These are phyloP conservation scores for Zoanthus sociatus DNA, from an alignment of 92 coral and sea anemone species.

Conservation along the genomic window DNA sequence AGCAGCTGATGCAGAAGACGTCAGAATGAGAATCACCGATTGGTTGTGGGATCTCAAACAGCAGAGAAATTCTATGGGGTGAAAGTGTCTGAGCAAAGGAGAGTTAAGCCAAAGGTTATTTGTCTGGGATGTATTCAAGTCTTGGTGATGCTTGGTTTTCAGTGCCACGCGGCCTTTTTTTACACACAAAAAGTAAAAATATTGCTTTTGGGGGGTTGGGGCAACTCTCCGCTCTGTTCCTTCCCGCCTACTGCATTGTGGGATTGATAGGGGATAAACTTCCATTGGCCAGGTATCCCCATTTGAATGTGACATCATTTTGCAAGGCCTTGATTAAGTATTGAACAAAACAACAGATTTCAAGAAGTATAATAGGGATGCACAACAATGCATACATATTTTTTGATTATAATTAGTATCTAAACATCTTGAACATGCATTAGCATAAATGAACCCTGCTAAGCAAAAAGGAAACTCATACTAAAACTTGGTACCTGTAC, in stretches of 20 bases:
- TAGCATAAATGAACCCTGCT: conserved; percentile 34
- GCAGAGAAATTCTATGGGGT: conserved; percentile 17
- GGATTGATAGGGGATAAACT: not conserved
- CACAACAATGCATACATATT: conserved; percentile 32
- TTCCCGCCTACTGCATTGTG: not conserved
- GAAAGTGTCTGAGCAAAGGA: not conserved
- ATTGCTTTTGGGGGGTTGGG: conserved; percentile 34
- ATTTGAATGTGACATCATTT: conserved; percentile 29
- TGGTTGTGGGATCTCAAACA: conserved; percentile 9
- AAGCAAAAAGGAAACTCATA: conserved; percentile 33
- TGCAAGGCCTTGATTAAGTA: conserved; percentile 28
- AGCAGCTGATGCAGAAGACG: conserved; percentile 21
- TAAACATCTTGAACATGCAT: conserved; percentile 33
- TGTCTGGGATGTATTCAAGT: conserved; percentile 28
- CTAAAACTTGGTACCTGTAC: not conserved
- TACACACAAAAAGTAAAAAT: conserved; percentile 9
- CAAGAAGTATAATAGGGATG: conserved; percentile 31
- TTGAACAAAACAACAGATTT: conserved; percentile 26
- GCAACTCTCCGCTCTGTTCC: conserved; percentile 30
- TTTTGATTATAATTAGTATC: conserved; percentile 28
- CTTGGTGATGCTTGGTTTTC: conserved; percentile 31
- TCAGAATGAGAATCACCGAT: conserved; percentile 24
- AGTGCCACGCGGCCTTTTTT: conserved; percentile 9
- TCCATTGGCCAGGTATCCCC: conserved; percentile 19
- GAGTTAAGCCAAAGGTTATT: not conserved